A percentile compares a stretch with the other conserved stretches of the same genome.
Conservation (phyloP, 2,113 vertebrate species). For the Phalacrocorax carbo region DNA sequence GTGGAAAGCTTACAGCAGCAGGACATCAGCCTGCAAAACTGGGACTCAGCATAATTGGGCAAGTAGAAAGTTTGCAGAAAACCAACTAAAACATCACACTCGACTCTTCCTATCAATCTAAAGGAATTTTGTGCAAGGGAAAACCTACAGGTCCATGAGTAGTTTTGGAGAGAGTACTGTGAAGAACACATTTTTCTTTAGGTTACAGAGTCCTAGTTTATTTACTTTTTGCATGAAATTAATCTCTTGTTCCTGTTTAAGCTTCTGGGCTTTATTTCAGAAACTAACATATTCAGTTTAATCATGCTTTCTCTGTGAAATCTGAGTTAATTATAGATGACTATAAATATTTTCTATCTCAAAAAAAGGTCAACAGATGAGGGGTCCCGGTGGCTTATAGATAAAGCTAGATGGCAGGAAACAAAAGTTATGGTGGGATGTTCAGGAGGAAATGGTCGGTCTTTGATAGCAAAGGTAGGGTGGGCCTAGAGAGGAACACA, state of each 20-base stretch:
- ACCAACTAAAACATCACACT: neutral
- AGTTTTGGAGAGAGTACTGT: neutral
- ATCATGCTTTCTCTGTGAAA: neutral
- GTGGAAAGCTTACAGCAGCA: neutral
- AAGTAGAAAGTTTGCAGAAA: neutral
- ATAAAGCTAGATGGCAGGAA: neutral
- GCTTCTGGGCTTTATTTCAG: neutral
- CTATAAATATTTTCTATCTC: neutral
- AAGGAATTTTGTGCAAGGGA: neutral
- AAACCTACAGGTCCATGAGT: neutral
- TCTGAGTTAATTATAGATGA: neutral
- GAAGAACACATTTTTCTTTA: neutral
- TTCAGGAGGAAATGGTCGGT: neutral
- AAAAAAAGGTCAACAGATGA: neutral
- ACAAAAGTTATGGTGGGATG: neutral
- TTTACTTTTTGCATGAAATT: neutral
- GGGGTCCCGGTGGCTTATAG: neutral
- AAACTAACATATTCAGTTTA: neutral
- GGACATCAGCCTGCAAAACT: neutral
- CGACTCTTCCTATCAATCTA: neutral
- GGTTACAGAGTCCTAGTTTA: neutral
- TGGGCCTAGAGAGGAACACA: neutral
- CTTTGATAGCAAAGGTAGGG: neutral
- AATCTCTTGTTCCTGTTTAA: neutral
- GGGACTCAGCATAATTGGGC: neutral